Base-by-base conservation (phyloP, 2,797 vertebrate species). In the Enteromius paludinosus region DNA sequence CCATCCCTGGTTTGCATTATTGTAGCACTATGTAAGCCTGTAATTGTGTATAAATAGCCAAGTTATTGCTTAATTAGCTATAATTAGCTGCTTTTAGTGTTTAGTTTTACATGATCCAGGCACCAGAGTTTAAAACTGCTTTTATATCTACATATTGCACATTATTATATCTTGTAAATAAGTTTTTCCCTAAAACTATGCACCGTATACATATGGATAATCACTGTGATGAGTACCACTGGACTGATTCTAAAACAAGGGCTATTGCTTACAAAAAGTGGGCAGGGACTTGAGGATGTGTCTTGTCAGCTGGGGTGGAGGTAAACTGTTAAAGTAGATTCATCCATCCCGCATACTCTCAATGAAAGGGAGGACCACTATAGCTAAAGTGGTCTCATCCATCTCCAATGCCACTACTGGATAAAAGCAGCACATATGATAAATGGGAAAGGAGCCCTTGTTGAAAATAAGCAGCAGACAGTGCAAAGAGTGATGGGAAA, bases 391-490 rank as follows among this genome's bases (percentile, higher is more conserved):
- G 84, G 56, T 83, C 73, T 86, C 86, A 88, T 88, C 86, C 81
- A 87, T 88, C 87, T 87, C 86, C 74, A 33, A 78, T 72, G 84
- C 33, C 78, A 81, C 77, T 76, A 70, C 78, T 78, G 84, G 79
- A 87, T 83, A 87, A 87, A 85, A 82, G 85, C 85, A 74, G 81
- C 73, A 52, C 43, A 49, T 86, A 85, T 89, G 88, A 89, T 89
- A 68, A 89, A 89, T 87, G 83, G 81, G 81, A 85, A 87, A 87
- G 74, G 83, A 78, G 85, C 77, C 86, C 86, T 87, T 89, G 81
- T 87, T 86, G 83, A 87, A 86, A 87, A 87, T 85, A 82, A 85
- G 85, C 83, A 75, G 75, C 75, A 73, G 71, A 81, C 73, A 83
- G 79, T 68, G 66, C 54, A 78, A 70, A 87, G 77, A 86, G 79